Conservation (phyloP, 2,888 invertebrate species). For the Liopterus haemorrhoidalis region DNA sequence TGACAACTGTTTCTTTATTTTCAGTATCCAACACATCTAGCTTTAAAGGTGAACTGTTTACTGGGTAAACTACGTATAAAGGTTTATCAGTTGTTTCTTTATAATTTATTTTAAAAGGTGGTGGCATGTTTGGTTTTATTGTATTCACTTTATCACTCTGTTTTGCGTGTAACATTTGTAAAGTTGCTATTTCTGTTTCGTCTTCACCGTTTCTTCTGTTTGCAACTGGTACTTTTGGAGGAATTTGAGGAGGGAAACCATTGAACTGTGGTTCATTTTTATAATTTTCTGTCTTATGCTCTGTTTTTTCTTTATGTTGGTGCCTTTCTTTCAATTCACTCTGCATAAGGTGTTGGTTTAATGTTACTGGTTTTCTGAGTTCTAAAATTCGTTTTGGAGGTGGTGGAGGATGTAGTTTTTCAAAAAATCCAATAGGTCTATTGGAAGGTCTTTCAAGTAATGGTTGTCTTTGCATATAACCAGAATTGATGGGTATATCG, state of each 20-base stretch:
- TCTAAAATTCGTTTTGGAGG: slow-evolving; percentile 44
- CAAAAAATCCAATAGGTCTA: slow-evolving; percentile 44
- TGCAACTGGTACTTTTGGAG: slow-evolving; percentile 45
- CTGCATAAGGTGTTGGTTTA: slow-evolving; percentile 18
- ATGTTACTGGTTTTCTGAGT: slow-evolving; percentile 49
- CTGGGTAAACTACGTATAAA: slow-evolving; percentile 56
- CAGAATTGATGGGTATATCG: slow-evolving; percentile 35
- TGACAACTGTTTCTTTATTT: slow-evolving; percentile 51
- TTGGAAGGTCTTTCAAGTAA: slow-evolving; percentile 45
- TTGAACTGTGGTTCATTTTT: slow-evolving; percentile 37
- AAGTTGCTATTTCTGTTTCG: slow-evolving; percentile 55
- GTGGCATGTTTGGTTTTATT: slow-evolving; percentile 31
- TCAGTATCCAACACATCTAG: slow-evolving; percentile 43
- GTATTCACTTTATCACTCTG: slow-evolving; percentile 42
- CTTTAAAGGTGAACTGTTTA: slow-evolving; percentile 50
- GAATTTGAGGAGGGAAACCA: slow-evolving; percentile 39
- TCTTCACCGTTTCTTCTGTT: slow-evolving; percentile 45
- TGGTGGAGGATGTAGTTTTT: slow-evolving; percentile 44
- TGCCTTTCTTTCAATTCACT: slow-evolving; percentile 20
- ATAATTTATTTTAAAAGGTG: slow-evolving; percentile 27
- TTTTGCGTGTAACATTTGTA: slow-evolving; percentile 64
- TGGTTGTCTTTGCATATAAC: slow-evolving; percentile 41
- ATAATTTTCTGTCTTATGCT: slow-evolving; percentile 24
- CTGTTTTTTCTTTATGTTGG: slow-evolving; percentile 33
- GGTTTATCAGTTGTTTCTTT: slow-evolving; percentile 42